Evolutionary conservation across 2,888 invertebrate genomes (phyloP).

Genomic region (Lymantria monacha): DNA sequence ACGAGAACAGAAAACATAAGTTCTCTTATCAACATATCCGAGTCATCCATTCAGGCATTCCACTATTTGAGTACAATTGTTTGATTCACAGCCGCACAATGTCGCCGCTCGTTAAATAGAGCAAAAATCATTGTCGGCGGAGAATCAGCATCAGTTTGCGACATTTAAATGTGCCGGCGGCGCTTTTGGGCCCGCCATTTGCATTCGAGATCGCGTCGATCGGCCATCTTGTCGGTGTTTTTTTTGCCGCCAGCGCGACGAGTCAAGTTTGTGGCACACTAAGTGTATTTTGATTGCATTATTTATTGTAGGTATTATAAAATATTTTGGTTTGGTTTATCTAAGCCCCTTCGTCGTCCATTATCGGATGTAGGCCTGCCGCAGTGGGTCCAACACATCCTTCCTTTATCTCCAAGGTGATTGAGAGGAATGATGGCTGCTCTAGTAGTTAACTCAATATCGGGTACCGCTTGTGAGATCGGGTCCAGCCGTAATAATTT

Average conservation of each 20-base stretch:
- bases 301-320: no score
- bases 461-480: no score
- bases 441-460: no score
- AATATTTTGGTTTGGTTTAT: no score
- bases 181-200: constrained; percentile 72
- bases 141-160: constrained; percentile 58
- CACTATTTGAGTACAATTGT: constrained; percentile 40
- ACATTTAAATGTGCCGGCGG: constrained; percentile 77
- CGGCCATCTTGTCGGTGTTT: constrained; percentile 64
- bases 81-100: constrained; percentile 46
- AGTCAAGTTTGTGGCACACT: constrained; percentile 25
- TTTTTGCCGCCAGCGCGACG: constrained; percentile 46
- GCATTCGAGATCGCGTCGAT: constrained; percentile 74
- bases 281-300: constrained; percentile 11
- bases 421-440: no score
- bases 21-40: constrained; percentile 34
- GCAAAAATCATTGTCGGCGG: constrained; percentile 57
- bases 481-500: no score
- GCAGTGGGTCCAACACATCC: no score
- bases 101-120: constrained; percentile 62
- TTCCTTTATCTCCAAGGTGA: no score
- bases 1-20: constrained; percentile 22
- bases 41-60: constrained; percentile 36
- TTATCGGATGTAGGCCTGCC: no score
- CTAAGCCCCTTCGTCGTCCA: no score